A percentile compares a stretch with the other conserved stretches of the same genome.
phyloP scores from a whole-genome alignment of 2,797 vertebrate species.

The Gephyroberyx darwinii region DNA sequence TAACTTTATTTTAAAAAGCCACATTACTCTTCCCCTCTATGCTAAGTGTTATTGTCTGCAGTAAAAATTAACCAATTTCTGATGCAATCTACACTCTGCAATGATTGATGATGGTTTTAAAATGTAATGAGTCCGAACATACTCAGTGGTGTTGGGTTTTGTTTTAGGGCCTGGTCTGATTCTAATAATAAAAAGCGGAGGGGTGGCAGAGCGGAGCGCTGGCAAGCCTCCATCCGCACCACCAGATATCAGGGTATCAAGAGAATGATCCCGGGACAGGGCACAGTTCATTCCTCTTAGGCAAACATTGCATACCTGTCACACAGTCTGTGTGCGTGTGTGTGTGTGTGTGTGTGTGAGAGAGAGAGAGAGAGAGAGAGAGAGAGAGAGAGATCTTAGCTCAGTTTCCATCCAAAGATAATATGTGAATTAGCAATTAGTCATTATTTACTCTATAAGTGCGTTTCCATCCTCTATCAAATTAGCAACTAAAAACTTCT shows the following conservation, averaged over 20 bases:
- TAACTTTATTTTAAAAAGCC: no score
- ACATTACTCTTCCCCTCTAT: no score
- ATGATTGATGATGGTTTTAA: no score
- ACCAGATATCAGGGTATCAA: conserved; percentile 42
- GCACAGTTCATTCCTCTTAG: conserved; percentile 39
- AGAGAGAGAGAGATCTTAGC: background rate
- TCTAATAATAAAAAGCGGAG: conserved; percentile 53
- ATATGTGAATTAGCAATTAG: no score
- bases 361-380: background rate
- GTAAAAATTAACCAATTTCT: no score
- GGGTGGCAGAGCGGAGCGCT: conserved; percentile 32
- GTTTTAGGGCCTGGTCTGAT: conserved; percentile 35
- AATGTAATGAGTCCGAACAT: no score
- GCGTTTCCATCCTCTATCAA: conserved; percentile 9
- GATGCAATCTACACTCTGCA: no score
- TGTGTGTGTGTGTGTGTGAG: background rate
- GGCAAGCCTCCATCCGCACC: conserved; percentile 45
- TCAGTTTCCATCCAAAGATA: no score
- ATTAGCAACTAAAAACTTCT: background rate
- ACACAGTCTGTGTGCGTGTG: background rate
- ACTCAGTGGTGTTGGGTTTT: conserved; percentile 5
- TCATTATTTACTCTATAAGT: background rate
- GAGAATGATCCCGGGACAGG: conserved; percentile 25
- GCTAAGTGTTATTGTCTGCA: no score
- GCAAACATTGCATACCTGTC: conserved; percentile 24